Conservation (phyloP, 2,888 invertebrate species). For the Antheraea yamamai region DNA sequence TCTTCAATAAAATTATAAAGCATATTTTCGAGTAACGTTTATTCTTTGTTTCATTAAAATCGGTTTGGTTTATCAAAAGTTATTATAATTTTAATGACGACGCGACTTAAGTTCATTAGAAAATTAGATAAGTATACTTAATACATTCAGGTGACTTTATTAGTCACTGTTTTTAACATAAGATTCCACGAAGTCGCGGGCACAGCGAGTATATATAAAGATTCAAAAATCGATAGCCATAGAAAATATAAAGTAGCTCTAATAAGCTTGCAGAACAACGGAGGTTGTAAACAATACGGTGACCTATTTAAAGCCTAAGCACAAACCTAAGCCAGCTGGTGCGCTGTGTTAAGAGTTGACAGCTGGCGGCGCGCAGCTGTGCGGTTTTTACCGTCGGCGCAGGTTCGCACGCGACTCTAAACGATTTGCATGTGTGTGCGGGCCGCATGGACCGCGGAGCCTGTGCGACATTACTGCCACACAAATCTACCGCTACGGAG, state of each 20-base stretch:
- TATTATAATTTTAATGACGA: no score
- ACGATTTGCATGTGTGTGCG: conserved; percentile 17
- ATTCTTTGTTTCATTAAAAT: no score
- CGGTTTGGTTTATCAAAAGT: no score
- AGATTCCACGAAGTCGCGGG: no score
- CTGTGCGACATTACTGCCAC: background rate
- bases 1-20: no score
- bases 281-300: background rate
- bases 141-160: no score
- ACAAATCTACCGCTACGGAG: background rate
- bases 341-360: conserved; percentile 8
- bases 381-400: conserved; percentile 4
- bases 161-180: no score
- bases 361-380: conserved; percentile 15
- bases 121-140: no score
- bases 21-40: no score
- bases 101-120: no score
- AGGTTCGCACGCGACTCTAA: conserved; percentile 5
- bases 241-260: background rate
- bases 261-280: background rate
- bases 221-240: no score
- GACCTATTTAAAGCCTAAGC: conserved; percentile 11
- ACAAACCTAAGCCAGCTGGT: conserved; percentile 11
- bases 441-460: background rate
- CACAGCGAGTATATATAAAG: no score